phyloP scores from a whole-genome alignment of 2,888 invertebrate species.

The Drosophila ezoana region DNA sequence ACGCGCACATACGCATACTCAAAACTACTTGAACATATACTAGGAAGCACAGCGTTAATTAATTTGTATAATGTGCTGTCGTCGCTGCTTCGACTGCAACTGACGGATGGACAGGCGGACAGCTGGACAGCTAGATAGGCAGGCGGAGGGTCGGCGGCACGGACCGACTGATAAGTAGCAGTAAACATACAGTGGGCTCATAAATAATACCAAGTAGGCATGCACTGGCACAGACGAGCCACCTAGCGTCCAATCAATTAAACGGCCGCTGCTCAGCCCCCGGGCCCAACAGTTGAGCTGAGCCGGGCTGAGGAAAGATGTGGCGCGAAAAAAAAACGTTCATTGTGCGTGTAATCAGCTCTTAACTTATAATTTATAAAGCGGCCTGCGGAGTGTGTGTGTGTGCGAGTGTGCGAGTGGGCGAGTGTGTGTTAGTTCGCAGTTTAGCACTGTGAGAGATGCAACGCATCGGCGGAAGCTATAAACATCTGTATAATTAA shows the following conservation, averaged over 20 bases:
- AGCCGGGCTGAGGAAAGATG: constrained; percentile 4
- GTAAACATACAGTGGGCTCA: constrained; percentile 58
- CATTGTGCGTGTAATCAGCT: constrained; percentile 81
- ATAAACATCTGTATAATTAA: constrained; percentile 80
- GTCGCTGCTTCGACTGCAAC: constrained; percentile 42
- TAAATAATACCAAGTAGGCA: constrained; percentile 57
- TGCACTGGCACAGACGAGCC: constrained; percentile 43
- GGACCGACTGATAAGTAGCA: constrained; percentile 53
- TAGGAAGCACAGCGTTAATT: constrained; percentile 49
- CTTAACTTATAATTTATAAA: constrained; percentile 77
- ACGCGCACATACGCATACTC: not conserved
- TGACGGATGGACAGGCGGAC: constrained; percentile 23
- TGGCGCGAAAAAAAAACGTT: constrained; percentile 71
- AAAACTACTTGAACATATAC: not conserved
- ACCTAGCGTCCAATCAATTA: constrained; percentile 69
- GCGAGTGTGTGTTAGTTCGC: constrained; percentile 61
- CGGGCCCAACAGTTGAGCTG: constrained; percentile 1
- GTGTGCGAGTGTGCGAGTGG: constrained; percentile 17
- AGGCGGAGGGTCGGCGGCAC: not conserved
- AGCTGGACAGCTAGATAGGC: not conserved
- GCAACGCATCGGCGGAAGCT: constrained; percentile 78
- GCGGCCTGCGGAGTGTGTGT: constrained; percentile 29
- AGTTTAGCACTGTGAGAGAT: constrained; percentile 66
- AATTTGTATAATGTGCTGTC: constrained; percentile 73
- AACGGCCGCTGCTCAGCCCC: constrained; percentile 34